Evolutionary conservation across 2,797 vertebrate genomes (phyloP), one percentile per base, ranked within the genome.

Genomic region (Lates japonicus): DNA sequence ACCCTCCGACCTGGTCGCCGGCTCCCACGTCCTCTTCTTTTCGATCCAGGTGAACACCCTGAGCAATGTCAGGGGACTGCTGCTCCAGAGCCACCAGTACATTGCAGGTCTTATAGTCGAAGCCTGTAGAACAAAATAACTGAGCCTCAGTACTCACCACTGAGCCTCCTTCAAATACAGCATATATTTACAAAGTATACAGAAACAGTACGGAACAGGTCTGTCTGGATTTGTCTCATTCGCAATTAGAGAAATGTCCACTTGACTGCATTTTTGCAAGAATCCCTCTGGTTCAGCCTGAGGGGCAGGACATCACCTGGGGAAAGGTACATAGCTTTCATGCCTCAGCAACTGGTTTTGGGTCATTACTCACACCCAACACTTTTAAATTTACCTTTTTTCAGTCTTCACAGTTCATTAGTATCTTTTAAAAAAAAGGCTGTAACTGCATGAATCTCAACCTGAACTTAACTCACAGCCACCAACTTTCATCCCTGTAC

Each of bases 51-150:
- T 99, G 96, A 85, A 99, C 97, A 0, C 97, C 97, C 88, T 98
- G 97, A 46, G 98, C 98, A 1, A 99, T 99, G 90, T 99, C 97
- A 0, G 96, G 96, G 5, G 97, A 99, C 92, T 99, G 98, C 83
- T 99, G 98, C 93, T 99, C 97, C 93, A 99, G 88, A 19, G 98
- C 98, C 79, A 99, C 98, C 87, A 99, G 90, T 64, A 99, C 98
- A 2, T 99, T 99, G 90, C 98, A 99, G 0, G 98, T 99, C 91
- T 99, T 99, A 79, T 97, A 97, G 82, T 99, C 97, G 55, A 99
- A 99, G 0, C 98, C 97, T 99, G 64, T 13, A 49, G 39, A 19
- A 68, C 2, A 69, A 22, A 14, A 76, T 8, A n/a, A 76, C 20
- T 16, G 25, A 67, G 16, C 11, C 6, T 67, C 10, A 61, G 29